Evolutionary conservation across 2,888 invertebrate species (phyloP), one percentile per base, ranked within the genome.

Genomic region (Sarcophaga variegata): DNA sequence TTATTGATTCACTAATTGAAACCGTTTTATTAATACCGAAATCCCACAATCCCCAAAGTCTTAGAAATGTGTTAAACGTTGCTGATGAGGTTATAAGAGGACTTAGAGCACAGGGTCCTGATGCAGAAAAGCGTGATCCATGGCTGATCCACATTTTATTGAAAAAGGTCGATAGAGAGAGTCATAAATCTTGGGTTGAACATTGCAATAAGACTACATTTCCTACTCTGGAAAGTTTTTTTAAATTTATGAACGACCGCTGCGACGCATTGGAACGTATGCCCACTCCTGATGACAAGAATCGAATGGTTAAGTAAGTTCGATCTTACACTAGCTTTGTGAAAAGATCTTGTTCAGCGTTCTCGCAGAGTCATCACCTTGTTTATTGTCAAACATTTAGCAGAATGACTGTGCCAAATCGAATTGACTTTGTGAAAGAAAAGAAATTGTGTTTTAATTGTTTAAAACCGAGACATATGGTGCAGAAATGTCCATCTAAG

Each of bases 81-180:
- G 59, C 77, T 14, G 85, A 85, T 22, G 85, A 82, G 49, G 71
- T 71, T 37, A 76, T 80, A 54, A 66, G 84, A 2, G 80, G 75
- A 37, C 67, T 74, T 5, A 66, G 80, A 20, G 72, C 78, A 37
- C 63, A 74, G n/a, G 64, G 72, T 4, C 47, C 70, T 54, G 59
- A 79, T 17, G 37, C 74, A 17, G 75, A 69, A 60, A 83, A 76
- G 25, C 59, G 81, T 12, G 83, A 86, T 69, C 83, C 80, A 2
- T 83, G 83, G 83, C 47, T 83, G 11, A 77, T 83, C 2, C 76
- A 79, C 47, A 37, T 88, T 12, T 74, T 85, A 45, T 27, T 67
- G 8, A 70, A 76, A 67, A 87, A 82, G 20, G 67, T 71, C 62
- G 84, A 66, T 47, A 60, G 71, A 49, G 71, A 88, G 6, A 77